Base-by-base conservation (phyloP, 1,140 invertebrate species). In the Drosophila orena region DNA sequence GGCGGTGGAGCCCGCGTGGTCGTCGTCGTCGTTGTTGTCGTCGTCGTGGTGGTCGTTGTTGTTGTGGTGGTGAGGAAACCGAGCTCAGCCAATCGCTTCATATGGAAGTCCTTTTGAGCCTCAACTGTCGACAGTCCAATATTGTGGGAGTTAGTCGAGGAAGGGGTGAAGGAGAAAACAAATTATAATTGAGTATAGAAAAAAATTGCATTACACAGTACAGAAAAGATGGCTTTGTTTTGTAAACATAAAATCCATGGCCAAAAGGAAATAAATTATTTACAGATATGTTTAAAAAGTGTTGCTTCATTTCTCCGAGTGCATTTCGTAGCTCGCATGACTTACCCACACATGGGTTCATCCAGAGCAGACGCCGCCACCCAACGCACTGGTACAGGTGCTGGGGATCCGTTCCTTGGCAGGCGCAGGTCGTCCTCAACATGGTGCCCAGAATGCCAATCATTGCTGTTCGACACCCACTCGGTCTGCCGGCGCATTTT, bases 321-420 rank as follows among this genome's bases (percentile, higher is more conserved):
- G 8, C 34, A 35, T 0, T 11, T 30, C 27, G 27, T 30, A 8
- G 7, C 1, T 40, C 5, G 4, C 24, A 14, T 12, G 1, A 94
- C 96, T 95, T 93, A 98, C 97, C 97, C 54, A 98, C 97, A 91
- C 97, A 98, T 6, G 97, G 96, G 91, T 98, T 98, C 50, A 97
- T 95, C 97, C 97, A 98, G 4, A 98, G 94, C n/a, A 98, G 94
- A 46, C 97, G 92, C 79, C 97, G 96, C 97, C 97, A 98, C 42
- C 97, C 97, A 3, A 97, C 93, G 79, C 97, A 98, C 65, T 97
- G 96, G 91, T 97, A 97, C 1, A 97, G 92, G 85, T 97, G 96
- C 12, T 95, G 94, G 78, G 96, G 94, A 91, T 97, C 97, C 1
- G 95, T 96, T 4, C 96, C 96, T 69, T 97, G 96, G 91, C 97